phyloP scores from a whole-genome alignment of 2,797 vertebrate species.

The Sebastes taczanowskii region DNA sequence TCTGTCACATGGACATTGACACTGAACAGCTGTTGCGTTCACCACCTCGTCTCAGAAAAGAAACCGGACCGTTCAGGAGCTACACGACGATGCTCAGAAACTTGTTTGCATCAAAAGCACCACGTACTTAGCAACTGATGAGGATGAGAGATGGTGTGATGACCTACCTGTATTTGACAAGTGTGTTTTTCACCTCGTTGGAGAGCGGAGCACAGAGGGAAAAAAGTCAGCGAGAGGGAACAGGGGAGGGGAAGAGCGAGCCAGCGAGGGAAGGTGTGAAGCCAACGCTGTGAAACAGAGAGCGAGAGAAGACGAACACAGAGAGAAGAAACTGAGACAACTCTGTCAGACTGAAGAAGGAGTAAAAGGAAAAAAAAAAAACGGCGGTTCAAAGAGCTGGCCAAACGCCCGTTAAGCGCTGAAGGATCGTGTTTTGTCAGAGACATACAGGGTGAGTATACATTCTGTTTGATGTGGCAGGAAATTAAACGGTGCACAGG shows the following conservation, averaged over 20 bases:
- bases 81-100: slow-evolving; percentile 20
- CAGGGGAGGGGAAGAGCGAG: slow-evolving; percentile 57
- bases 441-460: slow-evolving; percentile 64
- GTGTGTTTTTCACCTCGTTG: slow-evolving; percentile 80
- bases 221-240: slow-evolving; percentile 55
- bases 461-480: slow-evolving; percentile 58
- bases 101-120: slow-evolving; percentile 53
- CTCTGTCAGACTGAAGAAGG: slow-evolving; percentile 30
- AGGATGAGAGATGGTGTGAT: slow-evolving; percentile 70
- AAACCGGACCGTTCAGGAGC: background rate
- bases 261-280: slow-evolving; percentile 57
- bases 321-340: slow-evolving; percentile 18
- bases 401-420: slow-evolving; percentile 15
- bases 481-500: slow-evolving; percentile 43
- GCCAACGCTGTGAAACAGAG: slow-evolving; percentile 25
- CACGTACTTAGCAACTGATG: slow-evolving; percentile 72
- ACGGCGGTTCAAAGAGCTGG: slow-evolving; percentile 27
- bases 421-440: slow-evolving; percentile 39
- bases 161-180: slow-evolving; percentile 77
- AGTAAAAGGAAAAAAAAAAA: slow-evolving; percentile 10
- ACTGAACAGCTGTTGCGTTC: slow-evolving; percentile 62
- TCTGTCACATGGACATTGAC: slow-evolving; percentile 48
- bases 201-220: slow-evolving; percentile 63
- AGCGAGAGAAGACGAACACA: slow-evolving; percentile 7
- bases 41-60: slow-evolving; percentile 12